A percentile compares a stretch with the other conserved stretches of the same genome.
Conservation (phyloP, 1,140 invertebrate genomes). For the Calephelis virginiensis region DNA sequence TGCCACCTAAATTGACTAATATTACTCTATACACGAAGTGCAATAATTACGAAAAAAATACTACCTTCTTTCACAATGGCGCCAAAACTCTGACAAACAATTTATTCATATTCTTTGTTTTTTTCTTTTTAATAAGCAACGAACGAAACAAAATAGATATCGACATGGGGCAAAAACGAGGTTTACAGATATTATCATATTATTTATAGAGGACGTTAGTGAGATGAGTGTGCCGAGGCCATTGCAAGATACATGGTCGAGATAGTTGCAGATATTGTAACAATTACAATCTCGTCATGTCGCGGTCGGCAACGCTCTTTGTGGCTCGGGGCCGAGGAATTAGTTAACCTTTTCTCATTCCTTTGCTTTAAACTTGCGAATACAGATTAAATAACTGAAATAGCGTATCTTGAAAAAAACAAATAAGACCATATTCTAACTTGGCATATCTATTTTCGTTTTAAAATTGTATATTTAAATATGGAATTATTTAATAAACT, state of each 20-base stretch:
- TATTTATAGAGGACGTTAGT: conserved; percentile 66
- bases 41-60: too few species aligned
- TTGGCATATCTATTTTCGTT: too few species aligned
- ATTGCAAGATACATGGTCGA: conserved; percentile 37
- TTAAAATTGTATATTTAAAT: too few species aligned
- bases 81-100: too few species aligned
- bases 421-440: conserved; percentile 12
- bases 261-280: conserved; percentile 44
- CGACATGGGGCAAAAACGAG: conserved; percentile 32
- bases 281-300: conserved; percentile 48
- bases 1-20: too few species aligned
- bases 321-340: conserved; percentile 15
- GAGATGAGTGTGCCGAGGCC: conserved; percentile 44
- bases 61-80: too few species aligned
- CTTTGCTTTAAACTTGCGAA: not conserved
- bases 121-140: too few species aligned
- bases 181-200: conserved; percentile 49
- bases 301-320: conserved; percentile 29
- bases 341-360: conserved; percentile 7
- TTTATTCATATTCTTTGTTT: too few species aligned
- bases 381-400: too few species aligned
- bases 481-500: too few species aligned
- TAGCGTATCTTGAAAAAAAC: too few species aligned
- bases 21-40: too few species aligned
- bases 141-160: not conserved